phyloP scores from a whole-genome alignment of 2,113 vertebrate genomes.

The Neogale vison region DNA sequence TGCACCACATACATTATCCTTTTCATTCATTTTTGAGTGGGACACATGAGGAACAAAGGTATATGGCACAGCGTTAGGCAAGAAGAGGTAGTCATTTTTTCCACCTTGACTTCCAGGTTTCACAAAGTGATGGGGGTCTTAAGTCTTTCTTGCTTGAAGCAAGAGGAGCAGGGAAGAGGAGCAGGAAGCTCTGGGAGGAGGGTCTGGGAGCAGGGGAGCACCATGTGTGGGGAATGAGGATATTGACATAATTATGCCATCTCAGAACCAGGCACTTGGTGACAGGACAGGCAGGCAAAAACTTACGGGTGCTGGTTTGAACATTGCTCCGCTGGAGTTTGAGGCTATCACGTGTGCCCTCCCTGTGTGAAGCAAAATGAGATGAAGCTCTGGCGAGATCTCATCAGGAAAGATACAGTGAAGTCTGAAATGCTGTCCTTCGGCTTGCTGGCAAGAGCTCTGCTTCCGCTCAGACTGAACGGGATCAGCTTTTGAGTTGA shows the following conservation, averaged over 20 bases:
- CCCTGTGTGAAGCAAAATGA: not conserved
- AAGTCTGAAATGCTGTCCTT: not conserved
- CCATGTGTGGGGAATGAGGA: not conserved
- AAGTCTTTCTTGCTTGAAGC: not conserved
- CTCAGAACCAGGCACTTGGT: not conserved
- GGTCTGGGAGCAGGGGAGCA: not conserved
- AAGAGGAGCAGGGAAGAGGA: no score
- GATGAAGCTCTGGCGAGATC: not conserved
- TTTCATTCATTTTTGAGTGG: not conserved
- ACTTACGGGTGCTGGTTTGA: not conserved
- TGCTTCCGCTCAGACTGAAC: not conserved
- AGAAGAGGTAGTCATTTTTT: not conserved
- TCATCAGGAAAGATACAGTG: not conserved
- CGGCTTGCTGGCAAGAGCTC: not conserved
- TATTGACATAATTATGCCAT: not conserved
- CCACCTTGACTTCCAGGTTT: not conserved
- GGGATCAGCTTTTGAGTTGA: not conserved
- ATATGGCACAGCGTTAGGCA: not conserved
- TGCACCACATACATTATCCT: no score
- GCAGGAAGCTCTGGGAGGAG: not conserved
- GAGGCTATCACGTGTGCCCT: not conserved
- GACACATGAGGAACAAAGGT: not conserved
- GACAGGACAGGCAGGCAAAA: not conserved
- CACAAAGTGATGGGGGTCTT: not conserved
- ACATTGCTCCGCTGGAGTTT: not conserved